These are phyloP conservation scores for Stegostoma tigrinum DNA, from an alignment of 2,113 vertebrate species.

Conservation along the genomic window DNA sequence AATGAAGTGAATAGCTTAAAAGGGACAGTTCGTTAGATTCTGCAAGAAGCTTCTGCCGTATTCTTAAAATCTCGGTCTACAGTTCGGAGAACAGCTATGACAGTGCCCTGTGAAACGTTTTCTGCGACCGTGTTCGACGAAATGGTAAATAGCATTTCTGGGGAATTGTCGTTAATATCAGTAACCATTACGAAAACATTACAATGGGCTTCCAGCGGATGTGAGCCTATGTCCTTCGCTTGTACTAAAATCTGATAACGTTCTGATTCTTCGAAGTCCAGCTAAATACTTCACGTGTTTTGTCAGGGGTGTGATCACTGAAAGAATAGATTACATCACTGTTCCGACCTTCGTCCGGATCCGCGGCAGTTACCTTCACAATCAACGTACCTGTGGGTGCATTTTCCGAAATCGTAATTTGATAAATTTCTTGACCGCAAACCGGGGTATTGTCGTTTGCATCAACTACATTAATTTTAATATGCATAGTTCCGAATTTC, in stretches of 20 bases:
- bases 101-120: conserved; percentile 46
- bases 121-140: conserved; percentile 45
- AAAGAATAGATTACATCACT: conserved; percentile 52
- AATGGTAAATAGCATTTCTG: conserved; percentile 54
- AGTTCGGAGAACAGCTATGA: conserved; percentile 48
- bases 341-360: conserved; percentile 53
- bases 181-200: conserved; percentile 65
- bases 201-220: too few relatives aligned
- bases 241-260: conserved; percentile 52
- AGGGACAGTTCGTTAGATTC: neutral
- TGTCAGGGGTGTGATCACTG: conserved; percentile 42
- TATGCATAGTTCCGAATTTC: conserved; percentile 41
- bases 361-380: conserved; percentile 52
- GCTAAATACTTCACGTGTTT: conserved; percentile 44
- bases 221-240: conserved; percentile 24
- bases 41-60: conserved; percentile 42
- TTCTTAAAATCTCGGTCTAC: conserved; percentile 48
- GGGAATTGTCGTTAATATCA: conserved; percentile 86
- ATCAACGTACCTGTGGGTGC: conserved; percentile 41
- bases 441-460: conserved; percentile 49
- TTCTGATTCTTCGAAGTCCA: conserved; percentile 53
- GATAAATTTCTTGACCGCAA: conserved; percentile 47
- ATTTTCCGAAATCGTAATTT: conserved; percentile 42
- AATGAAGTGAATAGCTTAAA: conserved; percentile 46
- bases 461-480: conserved; percentile 46